Evolutionary conservation across 1,140 invertebrate species (phyloP), one percentile per base, ranked within the genome.

Genomic region (Drosophila simulans): DNA sequence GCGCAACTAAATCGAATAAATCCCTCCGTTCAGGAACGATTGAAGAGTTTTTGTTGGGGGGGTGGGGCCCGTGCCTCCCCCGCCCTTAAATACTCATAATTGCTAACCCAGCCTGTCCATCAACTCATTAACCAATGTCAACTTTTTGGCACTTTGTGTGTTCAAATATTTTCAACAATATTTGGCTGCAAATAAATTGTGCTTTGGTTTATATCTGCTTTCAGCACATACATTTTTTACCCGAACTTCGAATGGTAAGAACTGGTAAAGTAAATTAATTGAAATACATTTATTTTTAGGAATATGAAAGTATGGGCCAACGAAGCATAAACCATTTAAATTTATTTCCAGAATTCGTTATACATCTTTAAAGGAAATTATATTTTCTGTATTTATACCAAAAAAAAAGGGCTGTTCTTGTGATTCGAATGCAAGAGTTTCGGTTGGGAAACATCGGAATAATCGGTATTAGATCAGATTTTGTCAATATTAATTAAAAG

Each of bases 201-300:
- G 49, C 51, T 59, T 77, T 27, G 72, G 57, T 37, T 64, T 52
- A 27, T 64, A 69, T 55, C 12, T 60, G 70, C 58, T 80, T 70
- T 80, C 77, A 80, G 57, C 77, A 69, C 68, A 73, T 73, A 52
- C 69, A 78, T 69, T 82, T 64, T 78, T 78, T 73, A 75, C 13
- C 34, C 40, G 20, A 35, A n/a, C 31, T 49, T 49, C 22, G 1
- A 13, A 2, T 45, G 25, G 25, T 43, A 13, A 22, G 35, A 55
- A 11, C 64, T 46, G 48, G 60, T 45, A 43, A 22, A 48, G 13
- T 48, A 56, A 56, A 65, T 66, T 55, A 35, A 70, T 5, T 46
- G 42, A 39, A 46, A 22, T 27, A 66, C 22, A 68, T 66, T 62
- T 56, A 56, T 43, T 52, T 63, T 37, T 63, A 42, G 25, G 59